Conservation (phyloP, 2,888 invertebrate genomes). For the Cinara cedri region DNA sequence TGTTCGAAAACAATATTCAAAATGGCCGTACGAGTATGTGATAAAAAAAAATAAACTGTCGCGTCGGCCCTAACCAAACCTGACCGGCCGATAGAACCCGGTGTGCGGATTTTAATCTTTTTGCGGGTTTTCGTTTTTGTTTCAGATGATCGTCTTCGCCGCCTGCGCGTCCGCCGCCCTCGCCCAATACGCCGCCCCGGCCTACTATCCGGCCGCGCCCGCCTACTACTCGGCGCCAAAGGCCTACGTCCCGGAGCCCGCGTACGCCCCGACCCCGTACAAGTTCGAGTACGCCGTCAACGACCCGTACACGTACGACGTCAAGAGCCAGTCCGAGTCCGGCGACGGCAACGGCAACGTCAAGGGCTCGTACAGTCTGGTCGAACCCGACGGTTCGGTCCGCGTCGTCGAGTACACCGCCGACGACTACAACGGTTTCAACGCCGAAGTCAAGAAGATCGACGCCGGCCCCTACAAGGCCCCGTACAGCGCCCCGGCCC, state of each 20-base stretch:
- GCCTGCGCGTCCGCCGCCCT: constrained; percentile 59
- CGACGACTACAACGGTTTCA: constrained; percentile 55
- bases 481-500: constrained; percentile 46
- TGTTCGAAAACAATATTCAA: no score
- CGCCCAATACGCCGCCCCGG: constrained; percentile 57
- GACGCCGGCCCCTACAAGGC: constrained; percentile 39
- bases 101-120: no score
- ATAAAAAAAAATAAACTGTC: no score
- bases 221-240: constrained; percentile 12
- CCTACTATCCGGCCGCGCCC: constrained; percentile 23
- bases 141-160: constrained; percentile 39
- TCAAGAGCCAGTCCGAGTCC: constrained; percentile 50
- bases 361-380: constrained; percentile 46
- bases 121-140: neutral
- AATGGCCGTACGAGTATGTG: no score
- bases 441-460: constrained; percentile 53
- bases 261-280: constrained; percentile 23
- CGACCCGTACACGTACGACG: constrained; percentile 47
- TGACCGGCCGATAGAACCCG: no score
- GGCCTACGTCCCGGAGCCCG: constrained; percentile 44
- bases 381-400: constrained; percentile 46
- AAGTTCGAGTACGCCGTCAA: constrained; percentile 48
- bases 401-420: constrained; percentile 53
- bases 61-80: no score
- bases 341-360: constrained; percentile 57